phyloP scores from a whole-genome alignment of 1,140 invertebrate species.

The Paramacrobiotus metropolitanus region DNA sequence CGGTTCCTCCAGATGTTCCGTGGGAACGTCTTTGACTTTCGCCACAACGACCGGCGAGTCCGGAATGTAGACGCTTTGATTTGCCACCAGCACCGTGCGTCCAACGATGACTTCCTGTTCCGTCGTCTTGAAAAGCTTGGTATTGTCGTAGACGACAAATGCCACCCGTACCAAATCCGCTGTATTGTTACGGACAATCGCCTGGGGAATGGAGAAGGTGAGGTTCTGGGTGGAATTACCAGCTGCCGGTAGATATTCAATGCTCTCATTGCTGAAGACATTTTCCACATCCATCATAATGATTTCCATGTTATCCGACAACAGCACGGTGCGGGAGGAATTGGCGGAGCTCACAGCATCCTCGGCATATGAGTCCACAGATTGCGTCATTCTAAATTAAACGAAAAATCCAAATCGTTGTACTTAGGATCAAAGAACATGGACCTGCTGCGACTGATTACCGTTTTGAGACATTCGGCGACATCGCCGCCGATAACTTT shows the following conservation, averaged over 20 bases:
- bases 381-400: background rate
- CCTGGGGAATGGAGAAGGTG: conserved; percentile 11
- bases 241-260: conserved; percentile 13
- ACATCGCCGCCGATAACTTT: conserved; percentile 14
- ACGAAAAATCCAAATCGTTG: background rate
- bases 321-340: background rate
- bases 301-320: background rate
- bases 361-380: background rate
- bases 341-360: background rate
- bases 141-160: conserved; percentile 15
- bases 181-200: conserved; percentile 11
- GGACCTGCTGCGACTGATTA: conserved; percentile 9
- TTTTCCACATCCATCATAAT: conserved; percentile 17
- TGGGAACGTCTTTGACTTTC: conserved; percentile 15
- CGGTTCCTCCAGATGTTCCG: conserved; percentile 22
- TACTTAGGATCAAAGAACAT: conserved; percentile 5
- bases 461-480: conserved; percentile 8
- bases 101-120: background rate
- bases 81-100: conserved; percentile 9
- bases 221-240: conserved; percentile 13
- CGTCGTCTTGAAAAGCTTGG: conserved; percentile 15
- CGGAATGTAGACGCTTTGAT: conserved; percentile 8
- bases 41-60: conserved; percentile 17
- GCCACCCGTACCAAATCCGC: conserved; percentile 13
- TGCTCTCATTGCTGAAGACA: conserved; percentile 13